phyloP scores from a whole-genome alignment of 2,888 invertebrate species.

The Marronus borbonicus region DNA sequence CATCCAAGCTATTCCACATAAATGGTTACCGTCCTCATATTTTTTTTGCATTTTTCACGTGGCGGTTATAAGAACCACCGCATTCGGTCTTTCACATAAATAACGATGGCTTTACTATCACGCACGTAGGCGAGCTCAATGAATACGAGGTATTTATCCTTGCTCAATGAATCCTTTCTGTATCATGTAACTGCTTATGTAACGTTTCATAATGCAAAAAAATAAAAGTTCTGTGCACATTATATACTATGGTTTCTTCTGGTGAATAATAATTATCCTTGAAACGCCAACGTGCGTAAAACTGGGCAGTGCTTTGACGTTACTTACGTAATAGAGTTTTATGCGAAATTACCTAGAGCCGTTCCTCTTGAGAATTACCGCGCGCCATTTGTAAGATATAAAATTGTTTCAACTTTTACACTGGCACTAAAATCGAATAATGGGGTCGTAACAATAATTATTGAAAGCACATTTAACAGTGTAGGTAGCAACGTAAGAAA shows the following conservation, averaged over 20 bases:
- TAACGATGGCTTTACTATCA: slow-evolving; percentile 40
- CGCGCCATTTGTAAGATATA: slow-evolving; percentile 18
- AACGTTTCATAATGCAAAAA: slow-evolving; percentile 47
- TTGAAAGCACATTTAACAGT: not conserved
- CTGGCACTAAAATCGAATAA: slow-evolving; percentile 15
- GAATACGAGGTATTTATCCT: slow-evolving; percentile 52
- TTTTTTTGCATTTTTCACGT: slow-evolving; percentile 29
- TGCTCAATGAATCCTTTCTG: slow-evolving; percentile 52
- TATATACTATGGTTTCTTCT: slow-evolving; percentile 44
- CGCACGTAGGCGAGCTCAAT: slow-evolving; percentile 51
- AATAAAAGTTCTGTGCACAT: slow-evolving; percentile 43
- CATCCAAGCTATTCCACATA: slow-evolving; percentile 35
- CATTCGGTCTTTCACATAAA: slow-evolving; percentile 28
- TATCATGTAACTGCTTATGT: slow-evolving; percentile 51
- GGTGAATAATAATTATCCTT: slow-evolving; percentile 48
- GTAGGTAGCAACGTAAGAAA: not conserved
- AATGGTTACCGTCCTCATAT: slow-evolving; percentile 27
- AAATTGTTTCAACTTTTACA: slow-evolving; percentile 20
- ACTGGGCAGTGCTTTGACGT: slow-evolving; percentile 48
- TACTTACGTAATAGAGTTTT: slow-evolving; percentile 37
- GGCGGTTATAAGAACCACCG: not conserved
- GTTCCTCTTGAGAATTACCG: slow-evolving; percentile 38
- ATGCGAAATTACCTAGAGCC: slow-evolving; percentile 34
- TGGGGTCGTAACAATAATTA: not conserved
- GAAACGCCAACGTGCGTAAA: slow-evolving; percentile 49